phyloP scores from a whole-genome alignment of 1,140 invertebrate species.

The Atta colombica region DNA sequence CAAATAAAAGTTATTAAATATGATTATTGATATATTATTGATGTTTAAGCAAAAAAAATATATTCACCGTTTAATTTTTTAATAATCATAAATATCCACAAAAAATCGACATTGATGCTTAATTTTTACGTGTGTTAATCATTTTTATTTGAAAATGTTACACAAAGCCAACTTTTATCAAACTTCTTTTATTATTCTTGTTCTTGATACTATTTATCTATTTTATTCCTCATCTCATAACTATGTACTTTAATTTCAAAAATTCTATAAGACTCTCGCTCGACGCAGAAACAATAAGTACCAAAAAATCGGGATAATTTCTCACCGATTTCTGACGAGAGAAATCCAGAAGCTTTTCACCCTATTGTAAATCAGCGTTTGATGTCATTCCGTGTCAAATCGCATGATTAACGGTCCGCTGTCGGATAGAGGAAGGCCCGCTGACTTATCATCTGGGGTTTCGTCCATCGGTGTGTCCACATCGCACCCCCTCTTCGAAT shows the following conservation, averaged over 20 bases:
- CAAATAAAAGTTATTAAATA: no score
- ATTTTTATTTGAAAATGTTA: background rate
- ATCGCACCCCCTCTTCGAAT: slow-evolving; percentile 71
- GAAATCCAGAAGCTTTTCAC: slow-evolving; percentile 73
- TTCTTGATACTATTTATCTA: background rate
- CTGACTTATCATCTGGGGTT: slow-evolving; percentile 59
- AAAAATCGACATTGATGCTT: no score
- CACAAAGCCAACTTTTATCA: background rate
- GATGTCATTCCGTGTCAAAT: slow-evolving; percentile 81
- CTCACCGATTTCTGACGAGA: slow-evolving; percentile 66
- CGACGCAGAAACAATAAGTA: background rate
- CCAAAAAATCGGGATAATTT: slow-evolving; percentile 52
- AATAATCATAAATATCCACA: no score
- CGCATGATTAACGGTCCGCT: slow-evolving; percentile 82
- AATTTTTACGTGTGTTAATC: background rate
- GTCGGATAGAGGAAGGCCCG: slow-evolving; percentile 66
- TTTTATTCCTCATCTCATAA: background rate
- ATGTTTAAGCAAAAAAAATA: no score
- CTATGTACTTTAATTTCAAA: background rate
- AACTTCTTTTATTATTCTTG: background rate
- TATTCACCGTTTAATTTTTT: no score
- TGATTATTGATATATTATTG: no score
- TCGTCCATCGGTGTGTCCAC: slow-evolving; percentile 45
- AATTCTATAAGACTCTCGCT: background rate
- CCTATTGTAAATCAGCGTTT: slow-evolving; percentile 82